Base-by-base conservation (phyloP, 1,140 invertebrate species). In the Zaprionus nigranus region DNA sequence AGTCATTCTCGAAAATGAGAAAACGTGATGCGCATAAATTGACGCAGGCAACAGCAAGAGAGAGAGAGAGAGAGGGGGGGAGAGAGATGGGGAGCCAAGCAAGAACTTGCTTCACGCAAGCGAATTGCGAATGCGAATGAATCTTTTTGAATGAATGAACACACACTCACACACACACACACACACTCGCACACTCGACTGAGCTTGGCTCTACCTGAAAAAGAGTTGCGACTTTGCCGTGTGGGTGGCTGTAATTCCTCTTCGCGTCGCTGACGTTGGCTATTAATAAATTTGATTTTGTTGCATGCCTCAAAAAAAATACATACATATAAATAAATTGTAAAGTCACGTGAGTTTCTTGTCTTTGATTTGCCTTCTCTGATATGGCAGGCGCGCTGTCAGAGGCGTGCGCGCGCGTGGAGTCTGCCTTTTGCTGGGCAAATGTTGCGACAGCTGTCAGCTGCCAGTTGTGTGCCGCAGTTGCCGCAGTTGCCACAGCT, bases 11-110 rank as follows among this genome's bases (percentile, higher is more conserved):
- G 88, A 85, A 91, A 91, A 91, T 91, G 88, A 66, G 88, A 91
- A 91, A 91, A 91, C 88, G 88, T 91, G 88, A 91, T 73, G 81
- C 83, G 88, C 88, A 91, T 91, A 92, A 91, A 92, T 91, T 90
- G 85, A 82, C 72, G 85, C 75, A 64, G 38, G 46, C 46, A 26
- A 11, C 38, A 57, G 34, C 53, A 40, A 54, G 30, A 59, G 56
- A 51, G 60, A 61, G 56, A 65, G 56, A 6, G 22, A 17, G 22
- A n/a, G n/a, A n/a, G 30, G 46, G 63, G 40, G 40, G 5, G 0
- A 17, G n/a, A 20, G n/a, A n/a, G n/a, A 12, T 22, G 30, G 30
- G 34, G 40, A 59, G 40, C 30, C 9, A 34, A 34, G 30, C 30
- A 9, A 74, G 64, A 81, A 78, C 77, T 78, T 71, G 71, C 70